Conservation (phyloP, 30 jellyfish, hydroid and myxozoan species). For the Haliclystus octoradiatus region DNA sequence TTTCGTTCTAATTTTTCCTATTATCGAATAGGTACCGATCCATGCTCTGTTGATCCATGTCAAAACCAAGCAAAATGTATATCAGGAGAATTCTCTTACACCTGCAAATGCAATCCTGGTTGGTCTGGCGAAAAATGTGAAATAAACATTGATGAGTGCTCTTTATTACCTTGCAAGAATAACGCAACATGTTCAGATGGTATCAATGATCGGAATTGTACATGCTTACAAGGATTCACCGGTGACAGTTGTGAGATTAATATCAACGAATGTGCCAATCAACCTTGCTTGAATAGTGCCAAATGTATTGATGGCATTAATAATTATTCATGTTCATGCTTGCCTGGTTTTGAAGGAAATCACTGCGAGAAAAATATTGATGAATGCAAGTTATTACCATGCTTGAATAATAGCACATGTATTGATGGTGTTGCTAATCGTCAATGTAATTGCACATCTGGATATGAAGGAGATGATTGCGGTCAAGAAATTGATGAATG, state of each 20-base stretch:
- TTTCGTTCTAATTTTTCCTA: no score
- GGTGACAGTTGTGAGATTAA: conserved; percentile 38
- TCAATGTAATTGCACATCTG: conserved; percentile 63
- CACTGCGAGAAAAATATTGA: conserved; percentile 15
- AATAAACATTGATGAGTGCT: neutral
- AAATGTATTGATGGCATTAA: conserved; percentile 61
- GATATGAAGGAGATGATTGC: conserved; percentile 7
- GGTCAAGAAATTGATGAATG: neutral
- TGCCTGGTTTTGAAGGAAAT: neutral
- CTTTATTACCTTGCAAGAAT: neutral
- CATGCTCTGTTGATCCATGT: neutral
- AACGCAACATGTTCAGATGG: neutral
- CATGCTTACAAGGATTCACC: neutral
- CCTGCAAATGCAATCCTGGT: neutral
- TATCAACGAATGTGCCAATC: conserved; percentile 58
- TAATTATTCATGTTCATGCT: conserved; percentile 16
- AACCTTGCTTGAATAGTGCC: conserved; percentile 58
- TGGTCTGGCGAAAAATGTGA: neutral
- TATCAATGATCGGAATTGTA: neutral
- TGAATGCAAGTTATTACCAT: conserved; percentile 25
- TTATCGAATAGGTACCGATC: neutral
- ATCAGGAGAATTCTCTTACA: neutral
- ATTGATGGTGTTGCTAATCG: conserved; percentile 7
- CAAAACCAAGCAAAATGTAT: neutral
- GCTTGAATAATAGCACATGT: conserved; percentile 13